Base-by-base conservation (phyloP, 2,888 invertebrate genomes). In the Leucoma salicis region DNA sequence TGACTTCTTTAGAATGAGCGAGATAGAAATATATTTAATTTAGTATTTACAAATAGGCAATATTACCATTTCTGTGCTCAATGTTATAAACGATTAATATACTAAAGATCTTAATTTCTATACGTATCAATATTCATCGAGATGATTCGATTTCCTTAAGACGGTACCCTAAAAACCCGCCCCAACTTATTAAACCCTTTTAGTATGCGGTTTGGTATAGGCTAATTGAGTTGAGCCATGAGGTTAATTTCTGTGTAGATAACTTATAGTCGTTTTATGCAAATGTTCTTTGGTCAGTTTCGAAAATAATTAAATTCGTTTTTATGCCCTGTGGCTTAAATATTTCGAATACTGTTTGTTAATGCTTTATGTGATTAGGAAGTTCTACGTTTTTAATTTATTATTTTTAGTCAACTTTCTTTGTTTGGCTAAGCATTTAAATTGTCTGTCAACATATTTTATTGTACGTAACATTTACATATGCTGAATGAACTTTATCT, bases 241-340 rank as follows among this genome's bases (percentile, higher is more conserved):
- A 82, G 82, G 85, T 87, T 87, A 87, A 88, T 83, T 84, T 78
- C 78, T 75, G 75, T 76, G 69, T 69, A 60, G 74, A 81, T 89
- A 84, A 89, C 78, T 78, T 85, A 89, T 88, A 73, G 79, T 79
- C 75, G 66, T 82, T 85, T 88, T 84, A 89, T 89, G 88, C 86
- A 83, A 88, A 89, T 88, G 76, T 44, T 55, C 62, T 39, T 58
- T 57, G 68, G 69, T 71, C 61, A 57, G 78, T 68, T 77, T 75
- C 66, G 73, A 70, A 77, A 83, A 81, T 87, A 87, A 89, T 88
- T 88, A 88, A 87, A 84, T 82, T 80, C 74, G 72, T 79, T 75
- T 67, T 74, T 67, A 57, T 70, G 57, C 78, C 84, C 83, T 57
- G 66, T 53, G 79, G 85, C 74, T 49, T 50, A 66, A 71, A 35